These are phyloP conservation scores for Gymnosoma rotundatum DNA, from an alignment of 2,888 invertebrate species.

Conservation along the genomic window DNA sequence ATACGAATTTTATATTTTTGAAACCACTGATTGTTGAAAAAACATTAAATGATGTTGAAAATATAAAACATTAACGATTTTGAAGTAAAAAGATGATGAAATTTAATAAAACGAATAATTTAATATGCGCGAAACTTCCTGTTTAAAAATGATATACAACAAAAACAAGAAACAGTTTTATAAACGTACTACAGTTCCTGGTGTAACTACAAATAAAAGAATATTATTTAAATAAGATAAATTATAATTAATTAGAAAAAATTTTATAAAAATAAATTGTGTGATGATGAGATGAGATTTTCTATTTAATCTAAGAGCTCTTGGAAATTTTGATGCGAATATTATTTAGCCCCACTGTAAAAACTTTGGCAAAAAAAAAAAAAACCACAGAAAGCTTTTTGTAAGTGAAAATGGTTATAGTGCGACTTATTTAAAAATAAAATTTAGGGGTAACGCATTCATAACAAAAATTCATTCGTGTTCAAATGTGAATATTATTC, in stretches of 20 bases:
- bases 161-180: slow-evolving; percentile 67
- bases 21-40: slow-evolving; percentile 23
- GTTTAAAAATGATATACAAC: slow-evolving; percentile 23
- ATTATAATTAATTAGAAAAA: neutral
- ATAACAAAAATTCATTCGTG: too few species aligned
- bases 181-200: slow-evolving; percentile 78
- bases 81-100: slow-evolving; percentile 15
- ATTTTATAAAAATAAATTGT: neutral
- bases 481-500: too few species aligned
- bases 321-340: too few species aligned
- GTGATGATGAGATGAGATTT: neutral
- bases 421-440: too few species aligned
- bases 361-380: too few species aligned
- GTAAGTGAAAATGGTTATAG: too few species aligned
- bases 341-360: too few species aligned
- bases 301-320: too few species aligned
- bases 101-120: slow-evolving; percentile 25
- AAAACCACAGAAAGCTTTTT: too few species aligned
- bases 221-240: slow-evolving; percentile 22
- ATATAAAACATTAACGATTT: slow-evolving; percentile 48
- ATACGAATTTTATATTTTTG: neutral
- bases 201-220: slow-evolving; percentile 77
- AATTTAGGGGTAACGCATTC: too few species aligned
- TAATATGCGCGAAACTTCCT: slow-evolving; percentile 1
- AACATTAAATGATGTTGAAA: slow-evolving; percentile 36